These are phyloP conservation scores for Cuniculus paca DNA, from an alignment of 2,797 vertebrate genomes.

Conservation along the genomic window DNA sequence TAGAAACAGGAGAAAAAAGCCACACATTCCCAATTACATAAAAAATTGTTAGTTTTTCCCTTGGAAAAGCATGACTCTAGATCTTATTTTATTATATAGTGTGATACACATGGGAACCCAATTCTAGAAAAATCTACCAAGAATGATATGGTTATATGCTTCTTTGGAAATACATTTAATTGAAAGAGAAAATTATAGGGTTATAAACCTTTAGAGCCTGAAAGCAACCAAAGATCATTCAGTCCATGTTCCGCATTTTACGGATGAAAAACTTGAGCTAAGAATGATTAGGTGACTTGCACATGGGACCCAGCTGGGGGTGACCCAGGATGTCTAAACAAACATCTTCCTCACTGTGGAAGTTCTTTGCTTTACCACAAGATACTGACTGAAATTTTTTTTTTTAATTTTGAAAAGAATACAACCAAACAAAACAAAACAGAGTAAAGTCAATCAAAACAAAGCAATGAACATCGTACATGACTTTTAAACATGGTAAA, in stretches of 20 bases:
- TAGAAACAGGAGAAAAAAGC: conserved; percentile 13
- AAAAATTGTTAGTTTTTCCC: conserved; percentile 40
- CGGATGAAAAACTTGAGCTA: not conserved
- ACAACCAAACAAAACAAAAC: too few species aligned
- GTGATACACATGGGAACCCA: not conserved
- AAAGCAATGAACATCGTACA: too few species aligned
- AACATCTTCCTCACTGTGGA: not conserved
- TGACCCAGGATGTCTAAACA: not conserved
- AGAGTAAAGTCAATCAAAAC: too few species aligned
- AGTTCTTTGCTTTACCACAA: not conserved
- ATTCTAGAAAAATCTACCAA: conserved; percentile 1
- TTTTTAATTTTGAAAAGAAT: too few species aligned
- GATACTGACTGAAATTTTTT: not conserved
- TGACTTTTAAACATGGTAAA: too few species aligned
- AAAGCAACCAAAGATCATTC: conserved; percentile 10
- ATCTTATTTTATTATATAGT: not conserved
- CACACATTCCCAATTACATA: not conserved
- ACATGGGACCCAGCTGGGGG: not conserved
- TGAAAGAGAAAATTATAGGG: conserved; percentile 43
- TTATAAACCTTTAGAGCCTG: conserved; percentile 32
- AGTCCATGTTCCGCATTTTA: not conserved
- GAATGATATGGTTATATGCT: not conserved
- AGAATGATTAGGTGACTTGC: not conserved
- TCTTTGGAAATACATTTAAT: conserved; percentile 2
- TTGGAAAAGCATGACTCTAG: not conserved